A percentile compares a stretch with the other conserved stretches of the same genome.
Evolutionary conservation across 2,113 vertebrate species (phyloP).

Genomic region (Gymnocephalus cernua): DNA sequence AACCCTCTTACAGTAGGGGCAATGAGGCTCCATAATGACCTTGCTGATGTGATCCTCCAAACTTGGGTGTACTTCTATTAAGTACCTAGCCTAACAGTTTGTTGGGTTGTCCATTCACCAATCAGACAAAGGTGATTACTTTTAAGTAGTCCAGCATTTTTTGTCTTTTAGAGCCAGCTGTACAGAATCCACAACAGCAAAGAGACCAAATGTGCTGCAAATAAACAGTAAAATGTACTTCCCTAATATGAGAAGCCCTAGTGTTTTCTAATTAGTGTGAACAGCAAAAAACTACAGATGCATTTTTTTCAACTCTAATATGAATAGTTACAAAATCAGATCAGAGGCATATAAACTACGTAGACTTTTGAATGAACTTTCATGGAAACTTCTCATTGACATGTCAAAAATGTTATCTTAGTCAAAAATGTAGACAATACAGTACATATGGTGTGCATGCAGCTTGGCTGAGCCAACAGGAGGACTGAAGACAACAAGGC

Average conservation of each 20-base stretch:
- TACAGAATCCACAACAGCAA: background rate
- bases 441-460: background rate
- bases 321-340: background rate
- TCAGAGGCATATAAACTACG: background rate
- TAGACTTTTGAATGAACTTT: background rate
- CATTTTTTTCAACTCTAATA: background rate
- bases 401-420: slow-evolving; percentile 1
- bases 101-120: slow-evolving; percentile 19
- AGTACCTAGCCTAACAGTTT: slow-evolving; percentile 11
- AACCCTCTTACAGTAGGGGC: background rate
- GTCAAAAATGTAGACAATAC: background rate
- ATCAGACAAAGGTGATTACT: slow-evolving; percentile 38
- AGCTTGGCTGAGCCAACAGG: background rate
- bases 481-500: background rate
- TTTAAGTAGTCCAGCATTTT: slow-evolving; percentile 28
- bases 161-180: slow-evolving; percentile 2
- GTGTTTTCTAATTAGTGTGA: background rate
- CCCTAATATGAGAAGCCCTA: background rate
- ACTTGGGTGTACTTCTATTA: background rate
- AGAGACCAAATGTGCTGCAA: slow-evolving; percentile 11
- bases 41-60: slow-evolving; percentile 1
- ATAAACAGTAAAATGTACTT: background rate
- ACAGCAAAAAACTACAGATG: background rate
- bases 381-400: background rate
- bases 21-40: slow-evolving; percentile 14